Base-by-base conservation (phyloP, 2,888 invertebrate genomes). In the Scaptomyza caliginosa region DNA sequence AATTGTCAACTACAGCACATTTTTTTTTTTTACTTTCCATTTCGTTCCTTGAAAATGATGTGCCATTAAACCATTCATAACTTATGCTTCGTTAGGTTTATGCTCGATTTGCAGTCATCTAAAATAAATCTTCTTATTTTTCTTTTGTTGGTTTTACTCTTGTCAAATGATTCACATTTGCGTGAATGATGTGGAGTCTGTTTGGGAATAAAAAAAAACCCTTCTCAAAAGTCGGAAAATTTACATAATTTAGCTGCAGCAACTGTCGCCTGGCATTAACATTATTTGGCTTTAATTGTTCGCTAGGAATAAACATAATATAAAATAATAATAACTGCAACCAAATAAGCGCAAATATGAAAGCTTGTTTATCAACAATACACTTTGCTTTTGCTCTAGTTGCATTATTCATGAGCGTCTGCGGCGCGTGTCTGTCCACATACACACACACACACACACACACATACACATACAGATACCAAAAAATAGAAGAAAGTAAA, bases 391-490 rank as follows among this genome's bases (percentile, higher is more conserved):
- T 16, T 21, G 40, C 46, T 62, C 21, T 30, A 23, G 34, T 67
- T 86, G 85, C 85, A 80, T 80, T 84, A 80, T 80, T 80, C 85
- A 80, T 80, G 74, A 86, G 77, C 21, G 60, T 64, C 60, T 57
- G 56, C 23, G 66, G 66, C 69, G 81, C 74, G 84, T 80, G 87
- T 72, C 60, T 50, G 28, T n/a, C n/a, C n/a, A n/a, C n/a, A n/a
- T n/a, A n/a, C n/a, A n/a, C n/a, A n/a, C n/a, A n/a, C n/a, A n/a
- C n/a, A n/a, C n/a, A n/a, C n/a, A n/a, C n/a, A n/a, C n/a, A n/a
- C n/a, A n/a, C n/a, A n/a, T n/a, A n/a, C n/a, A n/a, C n/a, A n/a
- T n/a, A n/a, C n/a, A n/a, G n/a, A n/a, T n/a, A n/a, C n/a, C 36
- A 30, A 45, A 40, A 39, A 17, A 19, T 43, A 34, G 36, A 43